A percentile compares a stretch with the other conserved stretches of the same genome.
Evolutionary conservation across 2,797 vertebrate genomes (phyloP).

Genomic region (Helicolenus hilgendorfi): DNA sequence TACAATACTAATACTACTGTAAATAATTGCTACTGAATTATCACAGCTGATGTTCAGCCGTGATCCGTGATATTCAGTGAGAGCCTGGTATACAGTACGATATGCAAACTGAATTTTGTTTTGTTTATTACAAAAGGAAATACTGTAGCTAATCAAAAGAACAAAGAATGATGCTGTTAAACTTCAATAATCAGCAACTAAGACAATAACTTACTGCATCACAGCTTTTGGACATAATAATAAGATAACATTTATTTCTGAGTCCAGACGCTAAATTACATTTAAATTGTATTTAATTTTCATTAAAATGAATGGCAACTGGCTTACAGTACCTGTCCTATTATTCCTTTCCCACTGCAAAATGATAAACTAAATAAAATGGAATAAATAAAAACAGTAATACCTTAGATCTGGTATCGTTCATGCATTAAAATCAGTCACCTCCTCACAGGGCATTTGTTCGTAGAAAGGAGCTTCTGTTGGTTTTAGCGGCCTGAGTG

Average conservation of each 20-base stretch:
- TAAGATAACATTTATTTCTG: neutral
- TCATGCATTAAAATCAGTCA: neutral
- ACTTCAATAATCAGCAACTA: neutral
- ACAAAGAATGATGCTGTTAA: neutral
- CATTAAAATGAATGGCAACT: neutral
- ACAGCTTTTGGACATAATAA: neutral
- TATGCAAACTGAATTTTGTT: neutral
- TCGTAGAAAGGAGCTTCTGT: conserved; percentile 26
- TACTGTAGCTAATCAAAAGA: neutral
- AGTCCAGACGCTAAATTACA: neutral
- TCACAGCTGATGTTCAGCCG: neutral
- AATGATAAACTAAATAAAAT: neutral
- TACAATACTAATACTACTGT: neutral
- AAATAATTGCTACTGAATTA: neutral
- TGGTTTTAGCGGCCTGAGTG: conserved; percentile 31
- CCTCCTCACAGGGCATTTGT: conserved; percentile 7
- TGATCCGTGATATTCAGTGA: neutral
- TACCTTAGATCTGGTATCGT: neutral
- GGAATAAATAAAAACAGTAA: neutral
- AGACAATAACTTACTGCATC: neutral
- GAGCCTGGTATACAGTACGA: neutral
- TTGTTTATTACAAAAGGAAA: neutral
- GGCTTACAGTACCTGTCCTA: neutral
- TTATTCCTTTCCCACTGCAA: neutral
- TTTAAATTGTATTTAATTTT: neutral